Conservation (phyloP, 2,113 vertebrate genomes). For the Alouatta palliata region DNA sequence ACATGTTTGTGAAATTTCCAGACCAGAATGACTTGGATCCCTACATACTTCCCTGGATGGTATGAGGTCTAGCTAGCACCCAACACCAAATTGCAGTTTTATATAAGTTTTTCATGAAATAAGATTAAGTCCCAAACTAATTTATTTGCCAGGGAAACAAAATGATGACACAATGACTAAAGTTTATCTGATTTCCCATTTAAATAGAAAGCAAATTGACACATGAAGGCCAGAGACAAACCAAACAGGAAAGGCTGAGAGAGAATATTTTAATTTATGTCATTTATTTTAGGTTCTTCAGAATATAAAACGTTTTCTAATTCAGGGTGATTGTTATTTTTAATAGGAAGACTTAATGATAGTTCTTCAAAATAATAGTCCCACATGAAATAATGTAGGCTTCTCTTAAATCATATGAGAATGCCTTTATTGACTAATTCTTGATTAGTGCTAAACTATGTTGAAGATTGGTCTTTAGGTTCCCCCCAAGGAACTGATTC, state of each 20-base stretch:
- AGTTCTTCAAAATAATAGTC: not conserved
- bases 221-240: not conserved
- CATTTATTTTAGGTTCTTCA: not conserved
- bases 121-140: conserved; percentile 42
- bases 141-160: conserved; percentile 49
- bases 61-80: conserved; percentile 40
- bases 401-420: not conserved
- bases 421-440: not conserved
- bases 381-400: not conserved
- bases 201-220: not conserved
- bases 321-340: not conserved
- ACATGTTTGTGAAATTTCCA: conserved; percentile 55
- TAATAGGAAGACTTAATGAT: not conserved
- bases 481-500: not conserved
- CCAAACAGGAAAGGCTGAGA: not conserved
- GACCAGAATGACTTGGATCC: conserved; percentile 16
- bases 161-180: not conserved
- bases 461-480: not conserved
- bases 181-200: not conserved
- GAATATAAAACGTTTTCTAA: not conserved
- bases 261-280: not conserved
- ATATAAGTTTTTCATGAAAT: conserved; percentile 44
- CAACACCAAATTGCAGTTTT: conserved; percentile 44
- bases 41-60: not conserved
- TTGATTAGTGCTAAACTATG: not conserved